Percentiles rank a stretch among this genome's conserved stretches.
phyloP scores from a whole-genome alignment of 2,888 invertebrate genomes.

The Meandrusa payeni region DNA sequence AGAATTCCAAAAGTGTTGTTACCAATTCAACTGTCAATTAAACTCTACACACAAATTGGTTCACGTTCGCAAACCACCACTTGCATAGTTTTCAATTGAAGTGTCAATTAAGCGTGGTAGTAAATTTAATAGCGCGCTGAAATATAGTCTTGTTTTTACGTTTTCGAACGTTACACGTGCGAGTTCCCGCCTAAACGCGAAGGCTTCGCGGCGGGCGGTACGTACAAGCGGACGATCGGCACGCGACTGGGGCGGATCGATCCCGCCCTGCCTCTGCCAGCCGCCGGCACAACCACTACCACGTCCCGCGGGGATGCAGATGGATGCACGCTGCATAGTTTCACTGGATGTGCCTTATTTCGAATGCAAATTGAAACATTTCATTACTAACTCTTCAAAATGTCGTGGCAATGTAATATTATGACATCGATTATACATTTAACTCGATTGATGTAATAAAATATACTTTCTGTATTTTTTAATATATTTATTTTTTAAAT shows the following conservation, averaged over 20 bases:
- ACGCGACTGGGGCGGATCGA: conserved; percentile 58
- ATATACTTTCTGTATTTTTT: too few species aligned
- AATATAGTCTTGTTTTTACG: background rate
- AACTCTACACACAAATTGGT: conserved; percentile 12
- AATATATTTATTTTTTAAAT: too few species aligned
- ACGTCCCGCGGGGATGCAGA: conserved; percentile 76
- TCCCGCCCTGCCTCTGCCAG: conserved; percentile 54
- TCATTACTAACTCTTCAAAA: too few species aligned
- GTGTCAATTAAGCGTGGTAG: conserved; percentile 18
- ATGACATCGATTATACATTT: background rate
- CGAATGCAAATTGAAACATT: too few species aligned
- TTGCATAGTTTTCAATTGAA: conserved; percentile 18
- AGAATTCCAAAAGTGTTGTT: conserved; percentile 3
- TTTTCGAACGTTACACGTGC: conserved; percentile 22
- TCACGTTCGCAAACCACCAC: conserved; percentile 12
- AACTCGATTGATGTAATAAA: too few species aligned
- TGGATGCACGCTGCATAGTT: conserved; percentile 46
- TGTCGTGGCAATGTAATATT: background rate
- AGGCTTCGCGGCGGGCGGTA: conserved; percentile 54
- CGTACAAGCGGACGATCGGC: conserved; percentile 55
- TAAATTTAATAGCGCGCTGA: conserved; percentile 11
- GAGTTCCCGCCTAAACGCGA: conserved; percentile 71
- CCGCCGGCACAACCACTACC: conserved; percentile 38
- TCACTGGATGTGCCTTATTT: conserved; percentile 22
- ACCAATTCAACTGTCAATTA: conserved; percentile 16